Percentiles rank a stretch among this genome's conserved stretches.
Conservation (phyloP, 2,797 vertebrate species). For the Sebastes hopkinsi region DNA sequence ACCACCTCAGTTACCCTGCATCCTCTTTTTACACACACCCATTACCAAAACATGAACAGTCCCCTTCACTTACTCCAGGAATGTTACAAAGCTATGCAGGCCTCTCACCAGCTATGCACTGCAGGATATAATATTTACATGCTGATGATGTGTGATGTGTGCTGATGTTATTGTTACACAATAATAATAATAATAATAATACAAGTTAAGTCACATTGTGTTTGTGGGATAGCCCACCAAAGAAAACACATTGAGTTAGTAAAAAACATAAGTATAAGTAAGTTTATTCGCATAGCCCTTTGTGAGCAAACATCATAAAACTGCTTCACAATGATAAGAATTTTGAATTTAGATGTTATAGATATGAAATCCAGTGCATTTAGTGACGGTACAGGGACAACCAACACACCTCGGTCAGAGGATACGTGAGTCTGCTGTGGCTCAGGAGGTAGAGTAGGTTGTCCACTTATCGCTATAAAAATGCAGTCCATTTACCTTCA, state of each 20-base stretch:
- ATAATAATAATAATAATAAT: neutral
- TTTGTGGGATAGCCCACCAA: neutral
- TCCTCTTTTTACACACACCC: slow-evolving; percentile 54
- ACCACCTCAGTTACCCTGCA: slow-evolving; percentile 51
- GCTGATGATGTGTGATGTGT: neutral
- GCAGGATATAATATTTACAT: slow-evolving; percentile 31
- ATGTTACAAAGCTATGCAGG: slow-evolving; percentile 57
- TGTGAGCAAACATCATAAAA: neutral
- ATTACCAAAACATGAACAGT: slow-evolving; percentile 59
- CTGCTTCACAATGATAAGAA: neutral
- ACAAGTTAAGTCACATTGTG: neutral
- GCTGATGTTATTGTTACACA: neutral
- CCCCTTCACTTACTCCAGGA: slow-evolving; percentile 66
- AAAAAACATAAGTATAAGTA: neutral
- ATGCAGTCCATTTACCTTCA: neutral
- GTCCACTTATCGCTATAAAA: neutral
- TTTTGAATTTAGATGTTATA: neutral
- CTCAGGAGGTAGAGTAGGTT: neutral
- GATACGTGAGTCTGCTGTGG: neutral
- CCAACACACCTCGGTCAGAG: neutral
- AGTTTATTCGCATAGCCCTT: neutral
- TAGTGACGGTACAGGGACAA: neutral
- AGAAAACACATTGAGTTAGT: neutral
- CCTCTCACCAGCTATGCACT: slow-evolving; percentile 30
- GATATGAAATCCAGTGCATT: neutral